Conservation (phyloP, 2,113 vertebrate genomes). For the Castor canadensis region DNA sequence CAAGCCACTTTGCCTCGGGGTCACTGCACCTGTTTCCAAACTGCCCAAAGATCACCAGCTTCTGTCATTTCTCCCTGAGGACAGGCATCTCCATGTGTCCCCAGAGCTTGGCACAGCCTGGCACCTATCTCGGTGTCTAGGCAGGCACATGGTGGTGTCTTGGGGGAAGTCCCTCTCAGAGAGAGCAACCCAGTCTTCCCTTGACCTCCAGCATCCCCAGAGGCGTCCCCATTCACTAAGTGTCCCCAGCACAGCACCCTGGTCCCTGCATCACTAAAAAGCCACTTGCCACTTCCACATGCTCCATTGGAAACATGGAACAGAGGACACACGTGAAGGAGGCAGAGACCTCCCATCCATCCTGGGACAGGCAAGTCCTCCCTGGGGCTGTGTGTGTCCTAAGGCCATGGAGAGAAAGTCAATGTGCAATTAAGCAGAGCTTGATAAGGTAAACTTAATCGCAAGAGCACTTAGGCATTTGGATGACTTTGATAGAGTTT, state of each 20-base stretch:
- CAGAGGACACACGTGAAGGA: not conserved
- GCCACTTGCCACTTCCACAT: not conserved
- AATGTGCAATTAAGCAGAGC: not conserved
- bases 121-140: fast-evolving
- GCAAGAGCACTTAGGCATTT: slow-evolving; percentile 8
- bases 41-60: not conserved
- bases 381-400: not conserved
- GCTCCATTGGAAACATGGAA: too few relatives aligned
- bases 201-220: not conserved
- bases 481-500: not conserved
- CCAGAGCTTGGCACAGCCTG: not conserved
- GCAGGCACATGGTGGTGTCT: too few relatives aligned
- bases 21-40: not conserved
- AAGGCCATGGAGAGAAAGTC: not conserved
- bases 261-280: fast-evolving
- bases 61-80: not conserved
- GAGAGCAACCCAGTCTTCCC: too few relatives aligned
- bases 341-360: not conserved
- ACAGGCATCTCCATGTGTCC: too few relatives aligned
- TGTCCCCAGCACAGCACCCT: not conserved
- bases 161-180: not conserved
- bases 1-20: not conserved
- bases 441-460: slow-evolving; percentile 41
- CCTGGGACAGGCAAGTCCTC: not conserved
- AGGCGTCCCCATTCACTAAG: too few relatives aligned